phyloP scores from a whole-genome alignment of 2,888 invertebrate species.

The Acholoe squamosa region DNA sequence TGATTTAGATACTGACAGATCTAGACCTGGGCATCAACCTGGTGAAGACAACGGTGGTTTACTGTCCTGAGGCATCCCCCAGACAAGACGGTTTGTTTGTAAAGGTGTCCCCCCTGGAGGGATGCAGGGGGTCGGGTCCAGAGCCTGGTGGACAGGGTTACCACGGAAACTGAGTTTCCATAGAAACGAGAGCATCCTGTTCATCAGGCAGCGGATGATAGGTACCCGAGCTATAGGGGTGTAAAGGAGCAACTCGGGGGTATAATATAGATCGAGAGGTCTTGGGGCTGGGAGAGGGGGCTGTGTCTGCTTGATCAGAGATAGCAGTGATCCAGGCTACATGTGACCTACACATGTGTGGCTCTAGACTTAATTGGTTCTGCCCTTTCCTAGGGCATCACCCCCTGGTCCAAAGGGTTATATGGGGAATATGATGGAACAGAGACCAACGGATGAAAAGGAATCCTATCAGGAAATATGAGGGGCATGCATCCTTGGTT shows the following conservation, averaged over 20 bases:
- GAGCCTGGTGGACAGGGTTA: conserved; percentile 34
- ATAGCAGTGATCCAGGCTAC: not conserved
- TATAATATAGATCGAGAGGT: not conserved
- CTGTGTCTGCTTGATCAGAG: not conserved
- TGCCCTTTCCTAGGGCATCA: not conserved
- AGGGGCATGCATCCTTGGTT: not conserved
- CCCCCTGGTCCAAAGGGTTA: not conserved
- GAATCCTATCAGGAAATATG: not conserved
- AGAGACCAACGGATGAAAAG: not conserved
- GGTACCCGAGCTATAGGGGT: not conserved
- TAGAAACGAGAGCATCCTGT: conserved; percentile 21
- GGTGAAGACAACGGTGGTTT: not conserved
- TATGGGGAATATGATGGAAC: not conserved
- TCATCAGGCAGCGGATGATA: not conserved
- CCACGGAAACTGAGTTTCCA: conserved; percentile 13
- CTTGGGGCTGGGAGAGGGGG: not conserved
- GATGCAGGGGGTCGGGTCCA: conserved; percentile 4
- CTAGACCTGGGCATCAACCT: not conserved
- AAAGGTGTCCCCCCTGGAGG: not conserved
- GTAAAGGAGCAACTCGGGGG: not conserved
- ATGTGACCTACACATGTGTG: not conserved
- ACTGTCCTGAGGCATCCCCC: not conserved
- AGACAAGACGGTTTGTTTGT: conserved; percentile 18
- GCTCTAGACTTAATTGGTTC: conserved; percentile 15
- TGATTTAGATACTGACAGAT: not conserved